A percentile compares a stretch with the other conserved stretches of the same genome.
These are phyloP conservation scores for Monochamus alternatus DNA, from an alignment of 2,888 invertebrate genomes.

Conservation along the genomic window DNA sequence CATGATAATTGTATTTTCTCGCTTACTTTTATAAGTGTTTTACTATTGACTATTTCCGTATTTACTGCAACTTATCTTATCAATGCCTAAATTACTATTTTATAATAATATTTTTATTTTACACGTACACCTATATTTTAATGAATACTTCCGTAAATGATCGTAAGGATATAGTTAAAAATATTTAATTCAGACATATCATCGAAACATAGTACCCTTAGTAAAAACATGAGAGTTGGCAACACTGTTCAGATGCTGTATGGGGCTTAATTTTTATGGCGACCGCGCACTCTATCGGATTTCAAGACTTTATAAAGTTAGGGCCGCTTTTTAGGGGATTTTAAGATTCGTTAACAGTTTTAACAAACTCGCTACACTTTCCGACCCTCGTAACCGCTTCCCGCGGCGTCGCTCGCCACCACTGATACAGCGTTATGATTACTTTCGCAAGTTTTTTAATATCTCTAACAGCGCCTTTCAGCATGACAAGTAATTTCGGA, in stretches of 20 bases:
- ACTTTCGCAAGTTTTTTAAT: constrained; percentile 70
- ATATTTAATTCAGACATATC: too few species aligned
- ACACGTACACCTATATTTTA: too few species aligned
- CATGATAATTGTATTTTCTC: too few species aligned
- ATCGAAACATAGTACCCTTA: too few species aligned
- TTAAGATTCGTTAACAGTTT: constrained; percentile 71
- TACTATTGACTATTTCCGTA: too few species aligned
- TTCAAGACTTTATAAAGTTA: constrained; percentile 68
- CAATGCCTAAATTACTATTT: too few species aligned
- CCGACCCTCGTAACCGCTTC: constrained; percentile 60
- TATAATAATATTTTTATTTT: too few species aligned
- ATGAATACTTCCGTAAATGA: too few species aligned
- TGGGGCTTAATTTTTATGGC: constrained; percentile 70
- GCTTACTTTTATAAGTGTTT: too few species aligned
- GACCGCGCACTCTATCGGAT: constrained; percentile 65
- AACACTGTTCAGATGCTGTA: constrained; percentile 55
- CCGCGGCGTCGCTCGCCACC: constrained; percentile 45
- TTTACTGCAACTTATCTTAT: too few species aligned
- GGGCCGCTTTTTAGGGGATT: constrained; percentile 70
- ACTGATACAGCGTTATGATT: constrained; percentile 61
- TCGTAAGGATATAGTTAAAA: too few species aligned
- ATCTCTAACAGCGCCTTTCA: constrained; percentile 66
- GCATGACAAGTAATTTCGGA: constrained; percentile 66
- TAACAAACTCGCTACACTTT: constrained; percentile 69
- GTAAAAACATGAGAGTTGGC: too few species aligned